phyloP scores from a whole-genome alignment of 2,797 vertebrate genomes.

The Sarcoramphus papa region DNA sequence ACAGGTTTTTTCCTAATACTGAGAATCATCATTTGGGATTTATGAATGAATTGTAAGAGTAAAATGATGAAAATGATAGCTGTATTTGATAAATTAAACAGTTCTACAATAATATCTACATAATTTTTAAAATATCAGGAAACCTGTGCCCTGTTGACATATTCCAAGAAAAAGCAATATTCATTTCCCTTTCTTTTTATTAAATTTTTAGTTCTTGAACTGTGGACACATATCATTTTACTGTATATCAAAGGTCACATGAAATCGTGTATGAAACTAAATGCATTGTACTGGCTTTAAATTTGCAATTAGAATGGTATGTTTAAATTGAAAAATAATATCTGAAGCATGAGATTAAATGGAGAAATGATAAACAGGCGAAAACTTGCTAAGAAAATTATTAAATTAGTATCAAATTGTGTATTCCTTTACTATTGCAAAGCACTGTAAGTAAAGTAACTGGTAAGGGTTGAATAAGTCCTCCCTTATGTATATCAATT shows the following conservation, averaged over 20 bases:
- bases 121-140: conserved; percentile 48
- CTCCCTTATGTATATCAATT: not conserved
- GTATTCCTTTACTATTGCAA: not conserved
- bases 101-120: conserved; percentile 49
- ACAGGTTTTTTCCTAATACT: not conserved
- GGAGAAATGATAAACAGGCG: not conserved
- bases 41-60: not conserved
- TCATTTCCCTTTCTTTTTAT: conserved; percentile 68
- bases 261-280: conserved; percentile 13
- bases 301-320: conserved; percentile 35
- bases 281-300: not conserved
- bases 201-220: conserved; percentile 68
- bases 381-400: not conserved
- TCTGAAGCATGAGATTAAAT: not conserved
- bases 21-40: not conserved
- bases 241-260: conserved; percentile 63
- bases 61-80: conserved; percentile 40
- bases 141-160: conserved; percentile 51
- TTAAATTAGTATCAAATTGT: conserved; percentile 10
- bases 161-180: conserved; percentile 58
- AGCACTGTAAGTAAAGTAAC: not conserved
- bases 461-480: not conserved
- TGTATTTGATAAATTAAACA: conserved; percentile 49
- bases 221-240: conserved; percentile 48
- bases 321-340: conserved; percentile 44